Percentiles rank a stretch among this genome's conserved stretches.
Evolutionary conservation across 2,113 vertebrate genomes (phyloP).

Genomic region (Erinaceus europaeus): DNA sequence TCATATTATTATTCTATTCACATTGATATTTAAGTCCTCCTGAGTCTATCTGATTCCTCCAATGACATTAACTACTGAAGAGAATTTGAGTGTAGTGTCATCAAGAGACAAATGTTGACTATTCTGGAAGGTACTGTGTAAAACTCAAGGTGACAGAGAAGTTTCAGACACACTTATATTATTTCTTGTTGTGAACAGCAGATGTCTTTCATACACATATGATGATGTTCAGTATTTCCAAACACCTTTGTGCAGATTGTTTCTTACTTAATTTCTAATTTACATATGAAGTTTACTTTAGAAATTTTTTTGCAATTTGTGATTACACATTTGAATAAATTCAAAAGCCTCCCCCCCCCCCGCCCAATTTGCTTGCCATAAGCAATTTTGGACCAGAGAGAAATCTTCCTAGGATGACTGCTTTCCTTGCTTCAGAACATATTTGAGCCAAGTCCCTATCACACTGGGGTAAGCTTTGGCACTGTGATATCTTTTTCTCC

Average conservation of each 20-base stretch:
- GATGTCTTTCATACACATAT: background rate
- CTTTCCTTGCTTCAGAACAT: no score
- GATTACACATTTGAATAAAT: slow-evolving; percentile 22
- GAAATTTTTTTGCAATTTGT: slow-evolving; percentile 5
- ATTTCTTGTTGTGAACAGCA: background rate
- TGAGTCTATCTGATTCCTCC: background rate
- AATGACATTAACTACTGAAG: background rate
- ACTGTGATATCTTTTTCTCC: no score
- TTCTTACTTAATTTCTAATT: slow-evolving; percentile 2
- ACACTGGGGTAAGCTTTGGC: no score
- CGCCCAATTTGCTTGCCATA: slow-evolving; percentile 33
- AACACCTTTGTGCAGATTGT: background rate
- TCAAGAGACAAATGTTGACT: background rate
- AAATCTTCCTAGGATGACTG: no score
- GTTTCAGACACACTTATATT: background rate
- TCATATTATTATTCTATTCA: background rate
- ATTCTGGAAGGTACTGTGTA: background rate
- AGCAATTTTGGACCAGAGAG: background rate
- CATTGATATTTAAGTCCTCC: background rate
- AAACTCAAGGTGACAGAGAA: background rate
- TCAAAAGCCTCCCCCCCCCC: background rate
- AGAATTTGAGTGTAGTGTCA: background rate
- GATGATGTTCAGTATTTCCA: background rate
- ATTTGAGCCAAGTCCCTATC: no score
- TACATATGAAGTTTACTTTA: slow-evolving; percentile 48